phyloP scores from a whole-genome alignment of 2,113 vertebrate genomes.

The Hemiscyllium ocellatum region DNA sequence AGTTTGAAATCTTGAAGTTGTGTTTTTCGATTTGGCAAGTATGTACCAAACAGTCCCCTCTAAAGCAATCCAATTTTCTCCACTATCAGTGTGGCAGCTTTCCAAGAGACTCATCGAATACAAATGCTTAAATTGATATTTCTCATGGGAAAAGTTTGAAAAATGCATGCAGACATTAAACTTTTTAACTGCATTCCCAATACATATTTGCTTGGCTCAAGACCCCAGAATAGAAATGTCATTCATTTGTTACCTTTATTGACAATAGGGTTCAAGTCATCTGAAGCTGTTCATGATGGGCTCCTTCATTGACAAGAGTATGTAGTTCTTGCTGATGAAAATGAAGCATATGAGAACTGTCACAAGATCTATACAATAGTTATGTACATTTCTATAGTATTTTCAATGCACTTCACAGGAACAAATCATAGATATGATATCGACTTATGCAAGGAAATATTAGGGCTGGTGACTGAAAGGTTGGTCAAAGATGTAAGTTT shows the following conservation, averaged over 20 bases:
- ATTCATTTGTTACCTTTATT: neutral
- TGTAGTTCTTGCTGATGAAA: neutral
- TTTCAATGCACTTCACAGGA: neutral
- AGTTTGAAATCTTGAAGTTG: neutral
- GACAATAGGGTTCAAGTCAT: neutral
- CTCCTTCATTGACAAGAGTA: neutral
- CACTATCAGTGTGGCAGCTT: neutral
- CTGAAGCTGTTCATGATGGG: neutral
- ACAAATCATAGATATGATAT: neutral
- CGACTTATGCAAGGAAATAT: neutral
- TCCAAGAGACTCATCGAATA: neutral
- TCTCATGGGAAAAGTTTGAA: neutral
- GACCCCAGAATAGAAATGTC: neutral
- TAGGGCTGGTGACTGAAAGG: neutral
- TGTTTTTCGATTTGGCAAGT: neutral
- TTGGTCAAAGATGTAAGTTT: neutral
- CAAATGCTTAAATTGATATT: neutral
- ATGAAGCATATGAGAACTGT: neutral
- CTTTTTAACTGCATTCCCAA: neutral
- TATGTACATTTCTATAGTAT: no score
- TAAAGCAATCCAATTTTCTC: neutral
- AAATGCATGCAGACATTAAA: neutral
- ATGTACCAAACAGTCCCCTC: neutral
- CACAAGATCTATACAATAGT: neutral
- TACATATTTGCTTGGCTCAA: neutral